Conservation (phyloP, 2,797 vertebrate genomes). For the Squalus acanthias region DNA sequence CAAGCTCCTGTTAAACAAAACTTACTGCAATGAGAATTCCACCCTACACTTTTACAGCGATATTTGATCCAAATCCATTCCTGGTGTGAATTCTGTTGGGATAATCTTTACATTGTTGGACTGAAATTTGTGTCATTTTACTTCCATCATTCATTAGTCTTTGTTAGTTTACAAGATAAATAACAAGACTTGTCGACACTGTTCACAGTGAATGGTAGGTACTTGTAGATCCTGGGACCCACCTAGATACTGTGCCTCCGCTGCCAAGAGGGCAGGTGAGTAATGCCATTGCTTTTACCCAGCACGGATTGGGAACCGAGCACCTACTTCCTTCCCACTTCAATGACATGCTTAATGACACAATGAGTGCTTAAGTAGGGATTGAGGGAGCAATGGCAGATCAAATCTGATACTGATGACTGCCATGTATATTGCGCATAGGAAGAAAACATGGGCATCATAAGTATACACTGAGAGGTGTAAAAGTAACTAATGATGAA, state of each 20-base stretch:
- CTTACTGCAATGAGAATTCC: not conserved
- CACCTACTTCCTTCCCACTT: not conserved
- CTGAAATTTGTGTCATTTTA: not conserved
- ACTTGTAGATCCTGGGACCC: not conserved
- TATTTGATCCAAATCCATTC: not conserved
- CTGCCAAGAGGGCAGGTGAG: not conserved
- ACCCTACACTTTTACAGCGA: not conserved
- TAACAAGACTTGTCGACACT: not conserved
- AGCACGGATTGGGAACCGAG: not conserved
- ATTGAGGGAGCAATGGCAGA: not conserved
- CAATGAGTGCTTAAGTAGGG: not conserved
- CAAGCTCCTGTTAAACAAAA: not conserved
- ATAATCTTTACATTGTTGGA: not conserved
- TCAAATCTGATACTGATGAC: not conserved
- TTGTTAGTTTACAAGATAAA: not conserved
- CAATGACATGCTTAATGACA: not conserved
- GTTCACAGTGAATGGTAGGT: not conserved
- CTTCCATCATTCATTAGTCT: not conserved
- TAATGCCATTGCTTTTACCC: not conserved
- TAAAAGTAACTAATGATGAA: too few species aligned
- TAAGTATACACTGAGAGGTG: too few species aligned
- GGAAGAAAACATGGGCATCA: not conserved
- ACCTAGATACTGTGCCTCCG: not conserved
- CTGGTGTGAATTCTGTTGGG: not conserved
- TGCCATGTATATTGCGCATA: not conserved